Base-by-base conservation (phyloP, 2,888 invertebrate species). In the Caenorhabditis plicata region DNA sequence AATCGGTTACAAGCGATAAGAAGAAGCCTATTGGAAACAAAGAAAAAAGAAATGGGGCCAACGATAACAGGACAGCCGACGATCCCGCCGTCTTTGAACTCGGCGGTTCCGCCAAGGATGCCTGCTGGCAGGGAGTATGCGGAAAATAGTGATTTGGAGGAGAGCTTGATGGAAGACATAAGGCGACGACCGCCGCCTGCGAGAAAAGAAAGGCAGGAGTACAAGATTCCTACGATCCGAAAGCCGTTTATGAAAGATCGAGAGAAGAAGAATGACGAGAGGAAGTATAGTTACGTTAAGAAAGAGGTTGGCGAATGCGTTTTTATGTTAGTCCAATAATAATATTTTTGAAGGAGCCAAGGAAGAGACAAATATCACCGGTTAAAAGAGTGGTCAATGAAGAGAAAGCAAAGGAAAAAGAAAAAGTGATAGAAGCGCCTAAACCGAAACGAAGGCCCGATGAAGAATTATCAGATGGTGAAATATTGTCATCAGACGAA, bases 391-490 rank as follows among this genome's bases (percentile, higher is more conserved):
- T n/a, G n/a, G n/a, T n/a, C 8, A 13, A 25, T 4, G 20, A 50
- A 38, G 41, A 41, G 7, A 4, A 40, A 17, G 33, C 57, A 4
- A 38, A 47, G 7, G n/a, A 49, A 22, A 35, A 46, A 4, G 38
- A 43, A 22, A 32, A 48, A 25, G 36, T 38, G 0, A 22, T 42
- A n/a, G 33, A 36, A n/a, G 49, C 64, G 11, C 64, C 71, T 9
- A 75, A 77, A 43, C 60, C 58, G 9, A 54, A 72, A 44, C 49
- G 75, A 51, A 43, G 73, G 52, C 65, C 71, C 39, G 75, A 76
- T 31, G 74, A 72, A 38, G 79, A 79, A 31, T 45, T 79, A 4
- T 74, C 74, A 3, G 79, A 79, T 9, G 79, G 79, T 49, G 79
- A 79, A 45, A 80, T 79, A 42, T 44, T 79, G 29, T 73, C 71